Base-by-base conservation (phyloP, 2,113 vertebrate species). In the Astur gentilis region DNA sequence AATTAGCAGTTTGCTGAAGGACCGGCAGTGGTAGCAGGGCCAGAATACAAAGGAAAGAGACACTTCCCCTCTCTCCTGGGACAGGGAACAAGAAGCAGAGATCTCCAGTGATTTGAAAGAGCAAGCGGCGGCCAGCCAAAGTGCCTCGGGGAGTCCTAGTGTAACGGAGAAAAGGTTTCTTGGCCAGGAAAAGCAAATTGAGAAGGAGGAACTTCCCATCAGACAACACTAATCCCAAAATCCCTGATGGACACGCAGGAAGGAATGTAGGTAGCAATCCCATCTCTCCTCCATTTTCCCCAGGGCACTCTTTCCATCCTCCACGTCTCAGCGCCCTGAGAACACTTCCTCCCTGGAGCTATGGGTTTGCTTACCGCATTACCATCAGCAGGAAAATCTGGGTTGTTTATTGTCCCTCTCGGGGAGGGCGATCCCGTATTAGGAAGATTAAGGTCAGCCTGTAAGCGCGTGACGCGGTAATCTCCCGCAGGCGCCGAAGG, bases 381-480 rank as follows among this genome's bases (percentile, higher is more conserved):
- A 22, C 3, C 88, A 60, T 13, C 79, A 64, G 72, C 60, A 36
- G 83, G 58, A 31, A 54, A 62, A 83, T 49, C 88, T 10, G 67
- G 78, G 88, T 3, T 96, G 64, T 64, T 87, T 31, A 19, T 27
- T 20, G 60, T 84, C 83, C 85, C 88, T 88, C 88, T 73, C 62
- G 1, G 89, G 69, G 77, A 83, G n/a, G 58, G 77, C 3, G 83
- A 95, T 93, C 94, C 83, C 6, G 26, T 26, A 96, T 96, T 89
- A 89, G 65, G 38, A 49, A 54, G 97, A 97, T 96, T 97, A 94
- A 95, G 96, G 94, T 89, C 96, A 95, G 49, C 60, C 89, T 32
- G 49, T 2, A 40, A 79, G 50, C 87, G 5, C 20, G 7, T 96
- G 94, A 95, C 61, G 3, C 11, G 2, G 34, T 95, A 71, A 97